These are phyloP conservation scores for Brachyhypopomus occidentalis DNA, from an alignment of 2,113 vertebrate genomes.

Conservation along the genomic window DNA sequence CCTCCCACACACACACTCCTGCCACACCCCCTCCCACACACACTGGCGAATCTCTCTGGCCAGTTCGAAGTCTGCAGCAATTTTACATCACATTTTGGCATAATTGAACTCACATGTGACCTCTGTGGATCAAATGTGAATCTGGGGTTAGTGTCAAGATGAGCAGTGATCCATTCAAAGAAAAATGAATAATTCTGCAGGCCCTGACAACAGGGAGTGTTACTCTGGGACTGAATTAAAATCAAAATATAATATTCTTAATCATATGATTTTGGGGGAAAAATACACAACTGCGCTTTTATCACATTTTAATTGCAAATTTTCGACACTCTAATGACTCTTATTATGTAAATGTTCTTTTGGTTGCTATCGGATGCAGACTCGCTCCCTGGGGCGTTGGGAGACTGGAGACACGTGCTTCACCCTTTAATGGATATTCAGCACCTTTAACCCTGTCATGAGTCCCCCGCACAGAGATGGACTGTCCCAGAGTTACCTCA, in stretches of 20 bases:
- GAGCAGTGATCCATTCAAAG: not conserved
- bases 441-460: not conserved
- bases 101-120: not conserved
- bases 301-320: constrained; percentile 1
- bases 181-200: no score
- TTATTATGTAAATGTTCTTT: not conserved
- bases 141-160: constrained; percentile 3
- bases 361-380: not conserved
- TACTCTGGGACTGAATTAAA: no score
- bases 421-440: not conserved
- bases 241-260: no score
- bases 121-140: constrained; percentile 16
- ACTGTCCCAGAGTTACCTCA: no score
- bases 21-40: no score
- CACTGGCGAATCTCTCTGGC: no score
- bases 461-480: not conserved
- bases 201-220: no score
- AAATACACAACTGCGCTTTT: not conserved
- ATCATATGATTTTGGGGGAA: no score
- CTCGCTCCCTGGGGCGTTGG: not conserved
- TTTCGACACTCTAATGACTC: not conserved
- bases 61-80: not conserved
- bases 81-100: not conserved
- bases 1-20: no score
- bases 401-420: not conserved